Evolutionary conservation across 2,888 invertebrate genomes (phyloP), one percentile per base, ranked within the genome.

Genomic region (Aquatica leii): DNA sequence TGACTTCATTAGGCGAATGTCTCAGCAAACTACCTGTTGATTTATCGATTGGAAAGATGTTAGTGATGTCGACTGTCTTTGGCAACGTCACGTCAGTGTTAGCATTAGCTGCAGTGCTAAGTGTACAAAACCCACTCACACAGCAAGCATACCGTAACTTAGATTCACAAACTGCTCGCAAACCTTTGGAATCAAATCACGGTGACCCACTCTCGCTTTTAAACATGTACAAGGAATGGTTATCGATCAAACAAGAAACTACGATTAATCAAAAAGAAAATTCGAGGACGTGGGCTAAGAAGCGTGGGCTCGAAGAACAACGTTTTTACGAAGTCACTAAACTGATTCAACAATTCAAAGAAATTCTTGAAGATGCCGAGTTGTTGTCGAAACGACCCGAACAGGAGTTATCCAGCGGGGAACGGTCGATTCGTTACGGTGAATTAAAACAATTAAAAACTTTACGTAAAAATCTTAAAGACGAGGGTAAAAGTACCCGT

Each of bases 251-350:
- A 77, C 85, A 88, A 54, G 84, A 85, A 20, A 73, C 75, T 66
- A 77, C 69, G 56, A 78, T 69, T 67, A 65, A 71, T 54, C 14
- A 31, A 1, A 63, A 57, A 34, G 78, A 80, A 63, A 79, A 74
- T 55, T 87, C 89, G 0, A 85, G 90, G 46, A 88, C 89, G 62
- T 99, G 99, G 98, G 95, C 97, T 72, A 88, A 88, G 68, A 86
- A 92, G 59, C 84, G 96, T 60, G 97, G 97, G 0, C 84, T 99
- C 5, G 98, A 99, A 81, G 98, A 99, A 78, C 98, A 99, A 80
- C 84, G 99, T 17, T 91, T 99, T 75, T 99, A 98, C 77, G 99
- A 99, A 82, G 92, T 97, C 75, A 94, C 94, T 0, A 98, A 98
- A 83, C 83, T 99, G 4, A 87, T 96, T 34, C 87, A 90, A 18